Base-by-base conservation (phyloP, 2,888 invertebrate species). In the Campaea margaritaria region DNA sequence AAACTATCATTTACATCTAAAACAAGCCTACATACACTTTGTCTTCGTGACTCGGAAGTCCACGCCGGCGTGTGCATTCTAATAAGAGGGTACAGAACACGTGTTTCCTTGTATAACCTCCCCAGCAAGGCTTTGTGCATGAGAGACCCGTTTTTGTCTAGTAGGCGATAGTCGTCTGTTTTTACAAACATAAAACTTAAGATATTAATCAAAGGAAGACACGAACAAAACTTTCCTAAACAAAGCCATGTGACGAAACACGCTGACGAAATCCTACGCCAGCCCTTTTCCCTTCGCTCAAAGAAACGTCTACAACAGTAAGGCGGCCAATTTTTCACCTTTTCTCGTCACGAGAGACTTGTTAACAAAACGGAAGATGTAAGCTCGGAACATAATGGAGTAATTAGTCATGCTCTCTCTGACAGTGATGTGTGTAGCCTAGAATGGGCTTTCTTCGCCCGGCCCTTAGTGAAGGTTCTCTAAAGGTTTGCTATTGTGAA, bases 41-140 rank as follows among this genome's bases (percentile, higher is more conserved):
- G 42, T 28, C n/a, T 14, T 55, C 55, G 48, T 55, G 48, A 44
- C 36, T 55, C 44, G 56, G 56, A 56, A 52, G 48, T 41, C 16
- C 12, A 34, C 10, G 16, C n/a, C 11, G 34, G 21, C 36, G 10
- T 9, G 14, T 56, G 61, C 51, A 61, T 52, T 47, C 15, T 58
- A 58, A 52, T 52, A 38, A 43, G 13, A 38, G 38, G 27, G 31
- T 13, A 39, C 31, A 50, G 15, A 48, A 52, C 47, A n/a, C 31
- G 15, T 27, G 44, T 52, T 27, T 13, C 58, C 58, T 58, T 58
- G 43, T 36, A 46, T 36, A 41, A 46, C 38, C 52, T 34, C 16
- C 15, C 27, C 13, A 31, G 21, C 55, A 55, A 55, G 48, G 55
- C 42, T 55, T 55, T 47, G 41, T 41, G 36, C 47, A 53, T 53